Percentiles rank a stretch among this genome's conserved stretches.
These are phyloP conservation scores for Ploceus nigricollis DNA, from an alignment of 2,113 vertebrate species.

Conservation along the genomic window DNA sequence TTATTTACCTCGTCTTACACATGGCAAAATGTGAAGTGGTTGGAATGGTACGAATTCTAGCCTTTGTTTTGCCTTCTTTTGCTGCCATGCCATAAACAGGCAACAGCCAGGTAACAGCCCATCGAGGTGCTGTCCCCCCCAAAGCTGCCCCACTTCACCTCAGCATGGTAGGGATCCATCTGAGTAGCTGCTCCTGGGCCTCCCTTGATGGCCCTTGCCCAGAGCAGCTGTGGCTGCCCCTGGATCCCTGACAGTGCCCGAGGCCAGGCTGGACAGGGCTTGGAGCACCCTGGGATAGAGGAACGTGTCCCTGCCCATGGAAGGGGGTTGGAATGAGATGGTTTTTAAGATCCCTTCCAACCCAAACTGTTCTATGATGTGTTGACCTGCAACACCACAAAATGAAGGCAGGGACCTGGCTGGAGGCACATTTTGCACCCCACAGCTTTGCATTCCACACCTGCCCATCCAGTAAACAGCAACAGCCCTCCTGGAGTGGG, in stretches of 20 bases:
- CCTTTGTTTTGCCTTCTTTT: too few species aligned
- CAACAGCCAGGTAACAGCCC: neutral
- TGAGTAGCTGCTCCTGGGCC: neutral
- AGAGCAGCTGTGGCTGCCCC: neutral
- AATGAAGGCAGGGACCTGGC: neutral
- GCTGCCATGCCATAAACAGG: too few species aligned
- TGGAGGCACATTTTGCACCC: neutral
- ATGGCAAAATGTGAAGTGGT: too few species aligned
- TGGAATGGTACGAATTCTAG: too few species aligned
- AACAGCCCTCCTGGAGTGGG: neutral
- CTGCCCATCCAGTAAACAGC: neutral
- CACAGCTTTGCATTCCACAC: neutral
- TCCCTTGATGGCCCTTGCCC: neutral
- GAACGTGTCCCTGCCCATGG: neutral
- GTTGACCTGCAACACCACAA: neutral
- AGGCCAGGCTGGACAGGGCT: fast-evolving
- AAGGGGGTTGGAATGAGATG: neutral
- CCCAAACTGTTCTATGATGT: neutral
- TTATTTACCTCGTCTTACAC: neutral
- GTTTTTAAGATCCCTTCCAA: neutral
- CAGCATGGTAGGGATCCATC: neutral
- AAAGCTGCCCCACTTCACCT: neutral
- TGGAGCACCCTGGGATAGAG: neutral
- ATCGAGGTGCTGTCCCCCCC: neutral
- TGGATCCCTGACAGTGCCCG: neutral